Conservation (phyloP, 1,140 invertebrate genomes). For the Bombus confusus region DNA sequence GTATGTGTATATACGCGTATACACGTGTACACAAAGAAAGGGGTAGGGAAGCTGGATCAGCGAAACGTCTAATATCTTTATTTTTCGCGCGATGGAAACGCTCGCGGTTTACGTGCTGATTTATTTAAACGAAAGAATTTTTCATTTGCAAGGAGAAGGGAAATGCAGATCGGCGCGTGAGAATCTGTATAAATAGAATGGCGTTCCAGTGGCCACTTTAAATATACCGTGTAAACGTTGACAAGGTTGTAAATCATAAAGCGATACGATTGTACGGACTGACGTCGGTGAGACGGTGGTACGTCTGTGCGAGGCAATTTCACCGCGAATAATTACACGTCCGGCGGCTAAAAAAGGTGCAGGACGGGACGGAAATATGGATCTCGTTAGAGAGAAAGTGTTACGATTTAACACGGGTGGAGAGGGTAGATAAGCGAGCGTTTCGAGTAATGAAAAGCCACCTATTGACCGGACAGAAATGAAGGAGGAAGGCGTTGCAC, state of each 20-base stretch:
- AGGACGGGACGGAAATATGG: neutral
- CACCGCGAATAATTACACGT: conserved; percentile 12
- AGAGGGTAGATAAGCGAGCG: neutral
- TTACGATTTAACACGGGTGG: neutral
- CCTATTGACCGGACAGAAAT: neutral
- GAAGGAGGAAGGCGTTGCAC: neutral
- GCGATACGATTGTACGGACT: too few relatives aligned
- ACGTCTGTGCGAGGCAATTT: neutral
- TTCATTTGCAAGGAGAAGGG: neutral
- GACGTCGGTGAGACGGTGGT: too few relatives aligned
- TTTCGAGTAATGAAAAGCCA: neutral
- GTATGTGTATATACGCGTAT: too few relatives aligned
- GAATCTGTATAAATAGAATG: conserved; percentile 24
- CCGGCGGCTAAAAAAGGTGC: neutral
- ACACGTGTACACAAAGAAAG: neutral
- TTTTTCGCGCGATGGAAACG: neutral
- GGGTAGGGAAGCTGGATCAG: too few relatives aligned
- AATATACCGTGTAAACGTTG: conserved; percentile 10
- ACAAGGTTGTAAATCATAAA: too few relatives aligned
- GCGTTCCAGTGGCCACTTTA: neutral
- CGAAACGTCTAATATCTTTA: neutral
- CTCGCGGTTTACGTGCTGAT: conserved; percentile 20
- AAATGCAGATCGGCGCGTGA: conserved; percentile 9
- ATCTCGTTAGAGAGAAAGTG: neutral
- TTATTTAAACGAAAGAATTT: conserved; percentile 31